phyloP scores from a whole-genome alignment of 2,113 vertebrate genomes.

The Microtus ochrogaster region DNA sequence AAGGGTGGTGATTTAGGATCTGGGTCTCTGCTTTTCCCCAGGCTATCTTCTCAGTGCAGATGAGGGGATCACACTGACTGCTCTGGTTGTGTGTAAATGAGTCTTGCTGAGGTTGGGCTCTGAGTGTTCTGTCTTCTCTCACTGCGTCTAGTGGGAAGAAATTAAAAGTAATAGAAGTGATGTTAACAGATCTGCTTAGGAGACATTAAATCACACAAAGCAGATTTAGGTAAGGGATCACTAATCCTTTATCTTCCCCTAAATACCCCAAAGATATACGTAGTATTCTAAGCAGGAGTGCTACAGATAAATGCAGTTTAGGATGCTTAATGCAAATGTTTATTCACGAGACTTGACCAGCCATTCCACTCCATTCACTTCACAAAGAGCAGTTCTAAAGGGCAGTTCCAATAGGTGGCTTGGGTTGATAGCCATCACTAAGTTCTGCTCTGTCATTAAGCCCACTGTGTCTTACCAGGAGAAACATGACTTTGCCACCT shows the following conservation, averaged over 20 bases:
- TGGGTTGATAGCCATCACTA: neutral
- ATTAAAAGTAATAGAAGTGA: too few relatives aligned
- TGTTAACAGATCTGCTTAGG: neutral
- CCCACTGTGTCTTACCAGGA: neutral
- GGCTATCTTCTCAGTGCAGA: neutral
- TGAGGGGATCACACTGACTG: neutral
- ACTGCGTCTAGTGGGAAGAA: neutral
- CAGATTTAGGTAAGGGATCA: neutral
- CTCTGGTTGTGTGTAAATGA: neutral
- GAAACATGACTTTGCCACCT: neutral
- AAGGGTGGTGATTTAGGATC: neutral
- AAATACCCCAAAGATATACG: neutral
- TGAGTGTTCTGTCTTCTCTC: neutral
- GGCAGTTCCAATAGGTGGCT: neutral
- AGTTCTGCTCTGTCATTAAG: neutral
- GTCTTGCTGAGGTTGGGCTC: too few relatives aligned
- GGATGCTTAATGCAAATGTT: neutral
- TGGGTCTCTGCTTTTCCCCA: neutral
- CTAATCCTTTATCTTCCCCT: neutral
- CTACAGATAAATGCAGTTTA: neutral
- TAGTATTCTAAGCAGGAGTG: neutral
- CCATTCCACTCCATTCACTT: neutral
- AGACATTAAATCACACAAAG: neutral
- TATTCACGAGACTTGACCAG: neutral
- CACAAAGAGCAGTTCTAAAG: neutral